Evolutionary conservation across 2,113 vertebrate species (phyloP).

Genomic region (Tauraco erythrolophus): DNA sequence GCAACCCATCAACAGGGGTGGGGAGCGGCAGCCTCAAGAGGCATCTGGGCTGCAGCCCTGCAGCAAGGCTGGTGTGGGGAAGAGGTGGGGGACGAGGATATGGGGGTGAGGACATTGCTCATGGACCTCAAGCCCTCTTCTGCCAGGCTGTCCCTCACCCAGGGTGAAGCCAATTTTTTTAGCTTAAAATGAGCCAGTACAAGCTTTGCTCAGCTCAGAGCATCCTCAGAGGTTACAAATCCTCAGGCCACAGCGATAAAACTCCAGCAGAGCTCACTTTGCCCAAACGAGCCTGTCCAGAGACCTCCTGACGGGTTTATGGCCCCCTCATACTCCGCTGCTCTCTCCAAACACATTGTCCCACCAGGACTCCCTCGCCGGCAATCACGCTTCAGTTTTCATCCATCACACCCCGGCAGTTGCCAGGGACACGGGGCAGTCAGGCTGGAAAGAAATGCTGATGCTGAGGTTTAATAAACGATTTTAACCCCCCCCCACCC

Average conservation of each 20-base stretch:
- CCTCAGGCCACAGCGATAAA: background rate
- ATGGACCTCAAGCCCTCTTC: background rate
- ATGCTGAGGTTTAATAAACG: background rate
- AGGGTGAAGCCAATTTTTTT: background rate
- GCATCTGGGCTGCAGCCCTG: background rate
- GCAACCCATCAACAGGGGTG: background rate
- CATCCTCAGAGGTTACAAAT: background rate
- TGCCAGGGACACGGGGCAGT: background rate
- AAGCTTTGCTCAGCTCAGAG: background rate
- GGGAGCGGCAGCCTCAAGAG: background rate
- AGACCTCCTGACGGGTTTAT: fast-evolving
- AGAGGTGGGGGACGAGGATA: background rate
- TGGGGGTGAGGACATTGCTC: background rate
- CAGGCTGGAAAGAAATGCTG: background rate
- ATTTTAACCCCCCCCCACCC: background rate
- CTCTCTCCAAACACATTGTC: background rate
- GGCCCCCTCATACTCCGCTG: background rate
- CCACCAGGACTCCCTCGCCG: background rate
- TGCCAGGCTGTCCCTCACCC: background rate
- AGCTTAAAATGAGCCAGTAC: background rate
- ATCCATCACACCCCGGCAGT: background rate
- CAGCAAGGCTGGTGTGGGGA: background rate
- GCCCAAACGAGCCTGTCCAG: background rate
- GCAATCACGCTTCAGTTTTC: fast-evolving
- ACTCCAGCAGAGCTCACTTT: background rate